These are phyloP conservation scores for Lepidocyrtoides sp. DNA, from an alignment of 2,888 invertebrate species.

Conservation along the genomic window DNA sequence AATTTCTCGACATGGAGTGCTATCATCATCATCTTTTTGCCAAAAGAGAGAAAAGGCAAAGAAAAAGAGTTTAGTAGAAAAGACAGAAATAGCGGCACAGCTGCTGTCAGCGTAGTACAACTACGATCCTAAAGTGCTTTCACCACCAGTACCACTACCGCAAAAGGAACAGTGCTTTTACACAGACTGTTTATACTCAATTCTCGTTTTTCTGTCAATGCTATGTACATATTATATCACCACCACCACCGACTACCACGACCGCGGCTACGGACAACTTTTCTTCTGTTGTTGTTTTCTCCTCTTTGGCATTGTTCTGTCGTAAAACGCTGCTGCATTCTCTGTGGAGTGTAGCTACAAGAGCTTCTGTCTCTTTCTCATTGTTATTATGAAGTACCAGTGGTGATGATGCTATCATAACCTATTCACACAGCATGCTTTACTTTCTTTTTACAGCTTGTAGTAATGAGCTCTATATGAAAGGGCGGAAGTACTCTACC, in stretches of 20 bases:
- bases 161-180: slow-evolving; percentile 44
- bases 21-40: slow-evolving; percentile 17
- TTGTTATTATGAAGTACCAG: neutral
- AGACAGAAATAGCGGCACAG: slow-evolving; percentile 13
- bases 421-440: neutral
- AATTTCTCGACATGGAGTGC: slow-evolving; percentile 35
- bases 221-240: neutral
- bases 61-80: neutral
- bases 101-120: slow-evolving; percentile 27
- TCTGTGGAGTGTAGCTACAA: neutral
- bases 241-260: slow-evolving; percentile 11
- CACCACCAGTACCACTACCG: slow-evolving; percentile 50
- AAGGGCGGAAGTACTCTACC: slow-evolving; percentile 1
- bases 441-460: slow-evolving; percentile 1
- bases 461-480: slow-evolving; percentile 28
- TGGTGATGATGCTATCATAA: slow-evolving; percentile 4
- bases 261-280: neutral
- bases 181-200: neutral
- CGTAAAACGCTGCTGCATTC: neutral
- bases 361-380: slow-evolving; percentile 1
- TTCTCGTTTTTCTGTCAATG: neutral
- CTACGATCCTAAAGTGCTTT: slow-evolving; percentile 57
- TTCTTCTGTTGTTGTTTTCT: neutral
- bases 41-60: neutral
- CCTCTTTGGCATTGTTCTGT: slow-evolving; percentile 1